A percentile compares a stretch with the other conserved stretches of the same genome.
These are phyloP conservation scores for Laticauda laticaudata DNA, from an alignment of 2,113 vertebrate genomes.

Conservation along the genomic window DNA sequence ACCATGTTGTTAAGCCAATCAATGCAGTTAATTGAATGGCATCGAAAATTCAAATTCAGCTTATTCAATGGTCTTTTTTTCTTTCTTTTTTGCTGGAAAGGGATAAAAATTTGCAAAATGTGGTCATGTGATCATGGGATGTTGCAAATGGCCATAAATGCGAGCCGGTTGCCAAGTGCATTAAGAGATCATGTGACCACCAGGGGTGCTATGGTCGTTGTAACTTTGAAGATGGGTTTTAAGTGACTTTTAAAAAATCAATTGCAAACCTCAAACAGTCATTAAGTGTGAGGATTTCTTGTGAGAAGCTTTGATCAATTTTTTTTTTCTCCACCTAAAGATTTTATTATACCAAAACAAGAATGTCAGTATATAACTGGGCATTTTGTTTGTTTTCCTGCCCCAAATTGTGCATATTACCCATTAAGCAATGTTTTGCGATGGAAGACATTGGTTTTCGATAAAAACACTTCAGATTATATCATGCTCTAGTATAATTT, in stretches of 20 bases:
- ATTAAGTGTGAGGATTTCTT: neutral
- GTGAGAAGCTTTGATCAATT: conserved; percentile 16
- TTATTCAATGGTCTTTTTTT: too few species aligned
- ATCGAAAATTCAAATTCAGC: too few species aligned
- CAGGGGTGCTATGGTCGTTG: too few species aligned
- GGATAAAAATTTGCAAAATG: too few species aligned
- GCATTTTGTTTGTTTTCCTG: conserved; percentile 34
- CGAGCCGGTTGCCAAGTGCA: too few species aligned
- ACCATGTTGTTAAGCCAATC: too few species aligned
- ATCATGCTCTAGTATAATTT: neutral
- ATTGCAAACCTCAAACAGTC: neutral
- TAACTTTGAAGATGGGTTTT: neutral
- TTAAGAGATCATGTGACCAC: too few species aligned
- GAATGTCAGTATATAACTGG: conserved; percentile 41
- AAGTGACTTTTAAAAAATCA: too few species aligned
- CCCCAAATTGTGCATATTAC: conserved; percentile 40
- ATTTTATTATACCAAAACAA: conserved; percentile 29
- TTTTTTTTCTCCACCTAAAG: conserved; percentile 28
- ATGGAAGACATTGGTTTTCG: conserved; percentile 44
- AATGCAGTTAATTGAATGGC: too few species aligned
- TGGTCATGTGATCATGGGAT: too few species aligned
- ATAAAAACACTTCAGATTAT: conserved; percentile 19
- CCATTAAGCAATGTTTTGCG: conserved; percentile 43
- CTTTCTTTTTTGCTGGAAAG: too few species aligned
- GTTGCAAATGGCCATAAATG: too few species aligned